Conservation (phyloP, 2,888 invertebrate genomes). For the Pseudanteris insignis region DNA sequence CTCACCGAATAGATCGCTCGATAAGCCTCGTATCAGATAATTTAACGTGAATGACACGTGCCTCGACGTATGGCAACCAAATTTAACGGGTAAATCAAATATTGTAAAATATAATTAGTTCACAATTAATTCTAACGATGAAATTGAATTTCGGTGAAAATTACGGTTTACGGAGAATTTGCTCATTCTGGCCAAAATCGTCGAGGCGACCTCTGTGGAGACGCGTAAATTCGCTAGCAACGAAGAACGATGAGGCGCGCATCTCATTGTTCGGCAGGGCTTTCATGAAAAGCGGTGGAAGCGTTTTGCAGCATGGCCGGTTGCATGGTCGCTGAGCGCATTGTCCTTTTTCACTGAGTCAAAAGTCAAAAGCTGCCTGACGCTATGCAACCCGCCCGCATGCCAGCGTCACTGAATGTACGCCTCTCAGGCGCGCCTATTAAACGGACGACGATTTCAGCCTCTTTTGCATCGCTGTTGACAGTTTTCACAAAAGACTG, state of each 20-base stretch:
- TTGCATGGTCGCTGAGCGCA: constrained; percentile 28
- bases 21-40: too few relatives aligned
- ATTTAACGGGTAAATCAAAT: too few relatives aligned
- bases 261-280: constrained; percentile 31
- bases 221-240: constrained; percentile 36
- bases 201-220: constrained; percentile 32
- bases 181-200: too few relatives aligned
- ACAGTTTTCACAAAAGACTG: constrained; percentile 27
- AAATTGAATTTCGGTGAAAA: too few relatives aligned
- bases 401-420: constrained; percentile 23
- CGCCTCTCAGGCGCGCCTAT: constrained; percentile 35
- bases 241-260: constrained; percentile 31
- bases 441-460: constrained; percentile 30
- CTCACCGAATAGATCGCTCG: too few relatives aligned
- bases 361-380: constrained; percentile 40
- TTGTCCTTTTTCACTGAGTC: constrained; percentile 30
- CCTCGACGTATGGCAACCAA: too few relatives aligned
- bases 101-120: too few relatives aligned
- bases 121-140: too few relatives aligned
- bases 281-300: constrained; percentile 37
- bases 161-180: too few relatives aligned
- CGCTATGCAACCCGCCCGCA: constrained; percentile 37
- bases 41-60: too few relatives aligned
- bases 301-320: constrained; percentile 29
- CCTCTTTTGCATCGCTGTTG: constrained; percentile 23